A percentile compares a stretch with the other conserved stretches of the same genome.
These are phyloP conservation scores for Microtus montanus DNA, from an alignment of 2,113 vertebrate species.

Conservation along the genomic window DNA sequence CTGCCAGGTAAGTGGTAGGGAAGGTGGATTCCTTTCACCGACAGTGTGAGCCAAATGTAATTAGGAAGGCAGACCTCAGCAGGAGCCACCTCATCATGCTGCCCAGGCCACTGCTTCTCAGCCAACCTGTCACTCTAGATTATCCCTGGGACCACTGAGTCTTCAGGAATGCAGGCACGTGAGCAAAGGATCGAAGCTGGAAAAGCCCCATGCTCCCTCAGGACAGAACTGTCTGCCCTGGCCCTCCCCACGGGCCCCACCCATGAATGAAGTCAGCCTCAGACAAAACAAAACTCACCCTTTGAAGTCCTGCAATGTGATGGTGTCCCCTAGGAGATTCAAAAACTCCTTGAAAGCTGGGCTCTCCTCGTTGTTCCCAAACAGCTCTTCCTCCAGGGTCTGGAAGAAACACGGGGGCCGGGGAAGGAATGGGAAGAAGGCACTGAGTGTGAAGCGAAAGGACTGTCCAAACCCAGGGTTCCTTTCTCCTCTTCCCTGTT, in stretches of 20 bases:
- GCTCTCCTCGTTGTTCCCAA: conserved; percentile 94
- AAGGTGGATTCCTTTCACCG: conserved; percentile 6
- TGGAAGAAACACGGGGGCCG: conserved; percentile 73
- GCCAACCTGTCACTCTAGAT: background rate
- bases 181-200: background rate
- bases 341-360: conserved; percentile 93
- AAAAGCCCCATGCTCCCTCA: background rate
- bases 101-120: background rate
- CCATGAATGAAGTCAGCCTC: background rate
- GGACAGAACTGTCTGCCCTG: background rate
- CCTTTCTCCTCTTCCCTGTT: background rate
- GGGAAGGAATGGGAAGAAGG: background rate
- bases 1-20: conserved; percentile 8
- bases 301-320: conserved; percentile 96
- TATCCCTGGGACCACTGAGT: background rate
- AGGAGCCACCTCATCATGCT: background rate
- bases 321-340: conserved; percentile 91
- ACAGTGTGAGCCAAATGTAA: conserved; percentile 6
- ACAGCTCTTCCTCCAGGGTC: conserved; percentile 95
- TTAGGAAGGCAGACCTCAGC: background rate
- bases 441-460: background rate
- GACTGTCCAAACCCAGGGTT: background rate
- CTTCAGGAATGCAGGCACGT: background rate
- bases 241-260: background rate
- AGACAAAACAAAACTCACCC: conserved; percentile 86